Evolutionary conservation across 2,888 invertebrate genomes (phyloP).

Genomic region (Acleris sparsana): DNA sequence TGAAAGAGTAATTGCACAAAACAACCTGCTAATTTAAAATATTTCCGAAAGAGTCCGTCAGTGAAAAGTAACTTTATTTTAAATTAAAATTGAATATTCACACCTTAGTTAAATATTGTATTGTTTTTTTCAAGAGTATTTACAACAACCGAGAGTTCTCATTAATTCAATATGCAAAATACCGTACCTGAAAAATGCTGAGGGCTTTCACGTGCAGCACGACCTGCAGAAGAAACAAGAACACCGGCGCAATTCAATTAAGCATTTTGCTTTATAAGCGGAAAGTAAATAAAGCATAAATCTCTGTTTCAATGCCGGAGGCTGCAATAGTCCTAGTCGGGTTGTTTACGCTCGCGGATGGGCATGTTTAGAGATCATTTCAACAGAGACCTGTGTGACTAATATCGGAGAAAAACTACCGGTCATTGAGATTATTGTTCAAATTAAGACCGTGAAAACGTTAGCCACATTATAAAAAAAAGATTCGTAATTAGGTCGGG

Average conservation of each 20-base stretch:
- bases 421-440: no score
- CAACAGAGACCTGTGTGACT: no score
- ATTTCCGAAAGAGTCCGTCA: no score
- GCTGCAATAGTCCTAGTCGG: background rate
- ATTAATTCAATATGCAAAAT: constrained; percentile 1
- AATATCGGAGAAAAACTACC: no score
- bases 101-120: no score
- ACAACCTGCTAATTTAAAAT: no score
- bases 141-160: background rate
- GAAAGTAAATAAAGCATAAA: constrained; percentile 24
- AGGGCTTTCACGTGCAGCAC: constrained; percentile 2
- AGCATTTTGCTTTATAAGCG: constrained; percentile 34
- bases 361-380: background rate
- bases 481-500: no score
- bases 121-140: background rate
- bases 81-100: no score
- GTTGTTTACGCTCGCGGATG: background rate
- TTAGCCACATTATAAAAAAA: no score
- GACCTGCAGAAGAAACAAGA: constrained; percentile 10
- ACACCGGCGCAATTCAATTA: constrained; percentile 33
- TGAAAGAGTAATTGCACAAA: no score
- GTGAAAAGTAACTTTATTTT: no score
- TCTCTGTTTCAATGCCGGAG: constrained; percentile 10
- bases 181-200: background rate
- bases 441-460: no score